Percentiles rank a stretch among this genome's conserved stretches.
phyloP scores from a whole-genome alignment of 2,797 vertebrate genomes.

The Fringilla coelebs region DNA sequence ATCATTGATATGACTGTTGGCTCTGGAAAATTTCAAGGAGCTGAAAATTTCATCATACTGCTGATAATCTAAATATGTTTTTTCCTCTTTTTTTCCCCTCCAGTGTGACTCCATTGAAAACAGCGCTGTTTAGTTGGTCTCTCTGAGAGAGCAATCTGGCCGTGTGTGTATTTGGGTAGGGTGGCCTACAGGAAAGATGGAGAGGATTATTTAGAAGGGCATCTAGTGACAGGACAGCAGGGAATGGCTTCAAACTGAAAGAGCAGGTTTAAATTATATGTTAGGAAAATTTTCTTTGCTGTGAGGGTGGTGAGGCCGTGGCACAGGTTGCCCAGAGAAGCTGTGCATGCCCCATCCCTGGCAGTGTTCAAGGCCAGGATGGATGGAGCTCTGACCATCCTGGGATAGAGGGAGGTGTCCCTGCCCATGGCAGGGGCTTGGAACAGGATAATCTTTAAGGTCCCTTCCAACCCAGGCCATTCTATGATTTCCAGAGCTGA shows the following conservation, averaged over 20 bases:
- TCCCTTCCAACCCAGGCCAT: not conserved
- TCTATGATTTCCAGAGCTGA: not conserved
- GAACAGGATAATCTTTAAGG: fast-evolving
- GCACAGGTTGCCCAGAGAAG: not conserved
- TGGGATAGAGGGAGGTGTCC: not conserved
- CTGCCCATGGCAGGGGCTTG: not conserved
- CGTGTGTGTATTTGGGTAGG: fast-evolving
- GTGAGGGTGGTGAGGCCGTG: not conserved
- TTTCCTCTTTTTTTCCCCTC: fast-evolving
- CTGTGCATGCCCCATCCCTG: not conserved
- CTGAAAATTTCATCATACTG: not conserved
- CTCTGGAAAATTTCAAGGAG: not conserved
- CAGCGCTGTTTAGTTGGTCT: not conserved
- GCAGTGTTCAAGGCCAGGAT: not conserved
- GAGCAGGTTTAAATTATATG: not conserved
- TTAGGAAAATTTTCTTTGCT: not conserved
- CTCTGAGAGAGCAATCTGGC: not conserved
- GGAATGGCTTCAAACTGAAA: not conserved
- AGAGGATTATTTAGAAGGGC: not conserved
- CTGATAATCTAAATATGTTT: not conserved
- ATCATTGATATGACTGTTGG: not conserved
- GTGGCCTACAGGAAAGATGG: not conserved
- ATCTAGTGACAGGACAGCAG: not conserved
- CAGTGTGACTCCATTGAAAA: not conserved
- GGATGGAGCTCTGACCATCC: fast-evolving